Conservation (phyloP, 2,113 vertebrate genomes). For the Galeopterus variegatus region DNA sequence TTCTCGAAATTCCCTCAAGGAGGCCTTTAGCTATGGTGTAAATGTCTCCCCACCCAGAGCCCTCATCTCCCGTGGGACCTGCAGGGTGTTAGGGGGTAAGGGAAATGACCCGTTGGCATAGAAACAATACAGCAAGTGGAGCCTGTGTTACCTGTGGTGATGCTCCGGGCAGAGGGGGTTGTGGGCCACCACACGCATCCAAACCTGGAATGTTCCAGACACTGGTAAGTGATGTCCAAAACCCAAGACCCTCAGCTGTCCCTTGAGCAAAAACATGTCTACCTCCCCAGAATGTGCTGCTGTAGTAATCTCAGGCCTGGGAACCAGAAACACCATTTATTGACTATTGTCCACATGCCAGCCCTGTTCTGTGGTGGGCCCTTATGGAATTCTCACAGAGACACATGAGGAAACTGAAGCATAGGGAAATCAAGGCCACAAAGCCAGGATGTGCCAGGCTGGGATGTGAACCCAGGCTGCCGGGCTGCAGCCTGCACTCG, state of each 20-base stretch:
- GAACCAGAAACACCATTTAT: background rate
- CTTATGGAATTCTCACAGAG: background rate
- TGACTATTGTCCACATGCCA: background rate
- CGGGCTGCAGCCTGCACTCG: background rate
- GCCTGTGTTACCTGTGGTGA: slow-evolving; percentile 90
- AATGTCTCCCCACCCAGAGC: background rate
- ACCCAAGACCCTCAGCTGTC: background rate
- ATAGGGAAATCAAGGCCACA: background rate
- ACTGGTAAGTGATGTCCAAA: background rate
- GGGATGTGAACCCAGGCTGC: background rate
- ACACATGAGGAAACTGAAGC: background rate
- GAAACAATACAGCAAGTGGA: background rate
- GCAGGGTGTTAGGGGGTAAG: background rate
- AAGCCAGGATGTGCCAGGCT: background rate
- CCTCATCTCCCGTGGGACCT: background rate
- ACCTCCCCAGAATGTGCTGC: background rate
- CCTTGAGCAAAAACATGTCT: background rate
- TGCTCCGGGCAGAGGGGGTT: slow-evolving; percentile 74
- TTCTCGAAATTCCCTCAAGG: background rate
- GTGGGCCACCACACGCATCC: slow-evolving; percentile 84
- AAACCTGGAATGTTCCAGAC: slow-evolving; percentile 81
- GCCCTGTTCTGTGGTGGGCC: background rate
- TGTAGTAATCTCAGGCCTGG: background rate
- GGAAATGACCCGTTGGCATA: background rate
- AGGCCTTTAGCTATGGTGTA: background rate